These are phyloP conservation scores for Tachina lurida DNA, from an alignment of 2,888 invertebrate species.

Conservation along the genomic window DNA sequence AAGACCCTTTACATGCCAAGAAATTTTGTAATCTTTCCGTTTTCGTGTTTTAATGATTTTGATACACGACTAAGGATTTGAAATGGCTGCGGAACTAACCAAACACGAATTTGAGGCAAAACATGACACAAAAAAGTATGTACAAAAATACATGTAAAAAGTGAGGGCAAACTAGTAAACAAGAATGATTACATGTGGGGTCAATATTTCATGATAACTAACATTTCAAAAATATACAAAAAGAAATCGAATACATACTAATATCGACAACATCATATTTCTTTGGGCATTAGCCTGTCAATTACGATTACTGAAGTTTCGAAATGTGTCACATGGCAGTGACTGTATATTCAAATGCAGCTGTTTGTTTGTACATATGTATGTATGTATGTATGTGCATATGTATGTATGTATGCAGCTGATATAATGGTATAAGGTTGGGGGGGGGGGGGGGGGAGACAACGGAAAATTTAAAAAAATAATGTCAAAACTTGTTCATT, in stretches of 20 bases:
- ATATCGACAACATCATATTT: slow-evolving; percentile 66
- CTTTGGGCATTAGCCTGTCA: slow-evolving; percentile 68
- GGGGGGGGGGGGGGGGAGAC: too few species aligned
- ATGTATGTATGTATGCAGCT: too few species aligned
- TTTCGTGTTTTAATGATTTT: slow-evolving; percentile 9
- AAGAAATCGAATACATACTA: slow-evolving; percentile 20
- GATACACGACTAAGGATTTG: slow-evolving; percentile 46
- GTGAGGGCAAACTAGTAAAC: slow-evolving; percentile 11
- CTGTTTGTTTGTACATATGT: neutral
- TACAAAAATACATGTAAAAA: neutral
- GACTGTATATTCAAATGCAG: neutral
- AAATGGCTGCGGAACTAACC: slow-evolving; percentile 41
- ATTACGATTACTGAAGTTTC: slow-evolving; percentile 59
- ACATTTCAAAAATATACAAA: slow-evolving; percentile 43
- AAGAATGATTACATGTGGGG: slow-evolving; percentile 56
- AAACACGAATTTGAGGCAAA: slow-evolving; percentile 15
- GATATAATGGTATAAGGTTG: too few species aligned
- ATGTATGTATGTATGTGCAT: too few species aligned
- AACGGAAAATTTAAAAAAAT: too few species aligned
- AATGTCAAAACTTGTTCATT: too few species aligned
- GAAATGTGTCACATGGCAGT: slow-evolving; percentile 3
- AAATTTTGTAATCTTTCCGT: neutral
- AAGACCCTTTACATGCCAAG: too few species aligned
- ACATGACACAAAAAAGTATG: slow-evolving; percentile 6
- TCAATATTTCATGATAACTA: slow-evolving; percentile 65